Evolutionary conservation across 2,888 invertebrate species (phyloP).

Genomic region (Eugnorisma glareosa): DNA sequence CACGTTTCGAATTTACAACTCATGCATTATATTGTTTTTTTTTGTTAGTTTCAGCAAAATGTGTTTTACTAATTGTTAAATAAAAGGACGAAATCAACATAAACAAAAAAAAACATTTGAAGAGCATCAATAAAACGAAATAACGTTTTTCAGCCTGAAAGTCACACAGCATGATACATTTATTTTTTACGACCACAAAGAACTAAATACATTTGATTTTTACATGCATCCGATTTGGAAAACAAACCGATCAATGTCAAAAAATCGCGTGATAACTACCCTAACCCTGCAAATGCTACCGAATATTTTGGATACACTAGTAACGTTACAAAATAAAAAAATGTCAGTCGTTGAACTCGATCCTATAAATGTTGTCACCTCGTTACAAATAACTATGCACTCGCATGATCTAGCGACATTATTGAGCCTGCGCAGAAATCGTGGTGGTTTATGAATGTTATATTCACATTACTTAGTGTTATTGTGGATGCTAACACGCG

Average conservation of each 20-base stretch:
- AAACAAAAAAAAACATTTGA: not conserved
- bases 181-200: not conserved
- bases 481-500: conserved; percentile 59
- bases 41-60: not conserved
- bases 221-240: conserved; percentile 39
- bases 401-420: conserved; percentile 73
- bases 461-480: conserved; percentile 52
- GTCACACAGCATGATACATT: not conserved
- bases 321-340: conserved; percentile 35
- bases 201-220: conserved; percentile 12
- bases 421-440: conserved; percentile 64
- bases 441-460: conserved; percentile 54
- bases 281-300: conserved; percentile 14
- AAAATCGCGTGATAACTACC: conserved; percentile 51
- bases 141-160: not conserved
- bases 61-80: not conserved
- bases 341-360: conserved; percentile 50
- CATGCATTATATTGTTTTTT: not conserved
- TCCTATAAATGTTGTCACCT: conserved; percentile 69
- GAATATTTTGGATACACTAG: conserved; percentile 32
- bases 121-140: not conserved
- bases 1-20: not conserved
- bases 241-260: conserved; percentile 50
- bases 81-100: not conserved
- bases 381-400: conserved; percentile 66